Percentiles rank a stretch among this genome's conserved stretches.
Evolutionary conservation across 2,888 invertebrate species (phyloP).

Genomic region (Mesopsocus fuscifrons): DNA sequence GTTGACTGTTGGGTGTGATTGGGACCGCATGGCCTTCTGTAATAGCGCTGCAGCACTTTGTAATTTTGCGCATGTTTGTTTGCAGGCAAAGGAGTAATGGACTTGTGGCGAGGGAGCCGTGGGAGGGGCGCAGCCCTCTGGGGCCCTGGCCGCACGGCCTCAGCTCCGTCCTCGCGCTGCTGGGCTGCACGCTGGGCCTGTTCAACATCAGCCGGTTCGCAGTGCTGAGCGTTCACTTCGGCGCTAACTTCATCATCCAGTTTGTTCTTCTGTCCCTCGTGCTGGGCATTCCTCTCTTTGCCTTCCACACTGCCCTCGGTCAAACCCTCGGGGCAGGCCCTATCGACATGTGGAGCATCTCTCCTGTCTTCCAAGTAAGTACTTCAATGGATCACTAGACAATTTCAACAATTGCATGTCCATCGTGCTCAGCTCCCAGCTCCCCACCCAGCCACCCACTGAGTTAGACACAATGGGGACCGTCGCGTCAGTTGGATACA

Average conservation of each 20-base stretch:
- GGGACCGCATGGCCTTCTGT: no score
- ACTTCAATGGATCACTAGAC: neutral
- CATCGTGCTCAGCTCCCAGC: no score
- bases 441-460: no score
- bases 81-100: neutral
- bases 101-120: constrained; percentile 24
- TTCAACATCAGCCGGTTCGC: constrained; percentile 80
- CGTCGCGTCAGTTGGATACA: no score
- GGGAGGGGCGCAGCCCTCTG: constrained; percentile 25
- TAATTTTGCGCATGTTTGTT: no score
- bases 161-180: constrained; percentile 61
- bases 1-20: no score
- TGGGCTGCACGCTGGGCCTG: constrained; percentile 70
- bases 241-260: constrained; percentile 75
- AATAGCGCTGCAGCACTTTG: no score
- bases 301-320: constrained; percentile 67
- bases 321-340: constrained; percentile 69
- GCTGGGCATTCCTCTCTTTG: constrained; percentile 67
- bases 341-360: constrained; percentile 84
- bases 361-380: constrained; percentile 58
- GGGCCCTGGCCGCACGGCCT: constrained; percentile 49
- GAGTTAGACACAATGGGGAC: no score
- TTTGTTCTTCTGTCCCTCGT: constrained; percentile 65
- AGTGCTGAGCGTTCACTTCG: constrained; percentile 69
- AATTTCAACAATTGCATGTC: no score